Conservation (phyloP, 2,113 vertebrate genomes). For the Melozone crissalis region DNA sequence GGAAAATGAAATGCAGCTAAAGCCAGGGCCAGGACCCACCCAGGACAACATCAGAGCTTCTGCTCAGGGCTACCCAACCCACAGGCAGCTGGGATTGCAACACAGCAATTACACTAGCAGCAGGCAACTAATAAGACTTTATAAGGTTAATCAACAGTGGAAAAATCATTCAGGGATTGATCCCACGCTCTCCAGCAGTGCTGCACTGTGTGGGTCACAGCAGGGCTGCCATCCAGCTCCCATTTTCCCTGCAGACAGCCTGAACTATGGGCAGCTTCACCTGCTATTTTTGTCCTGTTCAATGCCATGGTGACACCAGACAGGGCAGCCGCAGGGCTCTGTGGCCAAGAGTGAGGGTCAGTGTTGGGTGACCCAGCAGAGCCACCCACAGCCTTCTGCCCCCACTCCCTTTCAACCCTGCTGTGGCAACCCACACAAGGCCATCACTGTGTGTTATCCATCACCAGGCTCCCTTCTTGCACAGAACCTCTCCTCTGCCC, state of each 20-base stretch:
- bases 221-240: background rate
- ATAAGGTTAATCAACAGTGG: background rate
- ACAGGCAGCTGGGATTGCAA: background rate
- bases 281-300: background rate
- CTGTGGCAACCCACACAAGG: background rate
- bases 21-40: background rate
- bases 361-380: background rate
- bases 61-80: background rate
- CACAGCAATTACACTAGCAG: background rate
- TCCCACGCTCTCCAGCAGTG: background rate
- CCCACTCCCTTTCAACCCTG: background rate
- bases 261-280: background rate
- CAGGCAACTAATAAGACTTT: background rate
- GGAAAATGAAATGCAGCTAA: background rate
- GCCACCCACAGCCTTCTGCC: background rate
- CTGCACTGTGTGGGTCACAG: background rate
- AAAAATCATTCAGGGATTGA: conserved; percentile 46
- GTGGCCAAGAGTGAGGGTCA: background rate
- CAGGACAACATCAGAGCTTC: background rate
- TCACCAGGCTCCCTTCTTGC: background rate
- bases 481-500: background rate
- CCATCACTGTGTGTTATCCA: background rate
- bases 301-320: background rate
- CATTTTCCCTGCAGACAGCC: background rate
- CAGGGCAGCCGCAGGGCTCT: background rate